phyloP scores from a whole-genome alignment of 2,113 vertebrate genomes.

The Oryzias curvinotus region DNA sequence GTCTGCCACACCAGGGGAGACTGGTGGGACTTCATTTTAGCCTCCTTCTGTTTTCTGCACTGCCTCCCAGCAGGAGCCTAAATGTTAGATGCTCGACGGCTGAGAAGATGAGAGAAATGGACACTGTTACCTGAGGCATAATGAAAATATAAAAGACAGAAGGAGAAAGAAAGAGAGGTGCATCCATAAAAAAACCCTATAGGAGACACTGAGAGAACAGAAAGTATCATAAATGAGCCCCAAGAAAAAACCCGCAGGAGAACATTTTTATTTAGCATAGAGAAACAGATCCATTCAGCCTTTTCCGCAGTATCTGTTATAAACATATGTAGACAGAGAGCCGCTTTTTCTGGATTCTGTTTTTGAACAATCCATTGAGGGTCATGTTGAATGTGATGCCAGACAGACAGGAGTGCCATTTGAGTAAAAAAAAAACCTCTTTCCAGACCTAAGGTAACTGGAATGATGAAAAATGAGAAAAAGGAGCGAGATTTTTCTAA shows the following conservation, averaged over 20 bases:
- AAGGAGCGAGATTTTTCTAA: not conserved
- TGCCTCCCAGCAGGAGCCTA: slow-evolving; percentile 46
- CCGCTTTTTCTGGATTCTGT: not conserved
- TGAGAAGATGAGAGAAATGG: slow-evolving; percentile 18
- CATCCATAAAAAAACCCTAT: not conserved
- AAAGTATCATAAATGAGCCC: not conserved
- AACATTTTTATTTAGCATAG: slow-evolving; percentile 5
- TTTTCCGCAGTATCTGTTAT: not conserved
- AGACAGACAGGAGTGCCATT: not conserved
- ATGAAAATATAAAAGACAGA: not conserved
- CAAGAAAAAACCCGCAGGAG: not conserved
- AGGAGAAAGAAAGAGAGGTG: slow-evolving; percentile 5
- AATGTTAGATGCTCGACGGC: slow-evolving; percentile 42
- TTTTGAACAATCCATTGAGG: slow-evolving; percentile 3
- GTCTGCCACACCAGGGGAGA: slow-evolving; percentile 30
- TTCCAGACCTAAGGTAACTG: not conserved
- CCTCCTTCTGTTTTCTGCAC: slow-evolving; percentile 36
- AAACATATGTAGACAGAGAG: slow-evolving; percentile 5
- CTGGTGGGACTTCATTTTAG: slow-evolving; percentile 65
- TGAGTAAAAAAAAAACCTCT: not conserved
- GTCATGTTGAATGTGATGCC: not conserved
- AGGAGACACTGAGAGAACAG: not conserved
- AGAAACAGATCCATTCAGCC: slow-evolving; percentile 1
- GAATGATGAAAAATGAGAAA: not conserved
- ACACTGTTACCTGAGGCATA: slow-evolving; percentile 18